These are phyloP conservation scores for Calosoma granatense DNA, from an alignment of 1,140 invertebrate species.

Conservation along the genomic window DNA sequence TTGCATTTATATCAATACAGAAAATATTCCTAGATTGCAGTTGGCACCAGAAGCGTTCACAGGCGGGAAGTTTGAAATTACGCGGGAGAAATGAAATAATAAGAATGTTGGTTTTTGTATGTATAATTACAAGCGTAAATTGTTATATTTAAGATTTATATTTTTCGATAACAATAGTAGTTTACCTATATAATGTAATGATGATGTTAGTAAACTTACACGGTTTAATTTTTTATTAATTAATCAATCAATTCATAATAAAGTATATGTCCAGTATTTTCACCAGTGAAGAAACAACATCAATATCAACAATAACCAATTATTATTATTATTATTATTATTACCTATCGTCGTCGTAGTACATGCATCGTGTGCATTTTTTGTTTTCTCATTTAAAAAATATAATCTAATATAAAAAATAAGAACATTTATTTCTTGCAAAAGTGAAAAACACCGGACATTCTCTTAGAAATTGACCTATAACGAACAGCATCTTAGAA, in stretches of 20 bases:
- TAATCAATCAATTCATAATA: too few species aligned
- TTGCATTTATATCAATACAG: too few species aligned
- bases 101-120: too few species aligned
- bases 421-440: background rate
- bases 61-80: too few species aligned
- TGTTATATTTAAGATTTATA: background rate
- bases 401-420: conserved; percentile 9
- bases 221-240: background rate
- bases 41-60: too few species aligned
- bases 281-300: background rate
- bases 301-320: background rate
- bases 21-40: too few species aligned
- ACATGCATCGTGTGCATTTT: too few species aligned
- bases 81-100: too few species aligned
- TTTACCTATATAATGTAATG: background rate
- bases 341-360: too few species aligned
- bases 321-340: background rate
- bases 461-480: background rate
- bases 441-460: background rate
- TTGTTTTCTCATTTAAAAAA: too few species aligned
- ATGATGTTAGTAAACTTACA: conserved; percentile 9
- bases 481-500: conserved; percentile 4
- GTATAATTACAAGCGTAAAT: conserved; percentile 3
- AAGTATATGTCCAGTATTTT: too few species aligned
- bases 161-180: background rate